These are phyloP conservation scores for Hesperia comma DNA, from an alignment of 2,888 invertebrate species.

Conservation along the genomic window DNA sequence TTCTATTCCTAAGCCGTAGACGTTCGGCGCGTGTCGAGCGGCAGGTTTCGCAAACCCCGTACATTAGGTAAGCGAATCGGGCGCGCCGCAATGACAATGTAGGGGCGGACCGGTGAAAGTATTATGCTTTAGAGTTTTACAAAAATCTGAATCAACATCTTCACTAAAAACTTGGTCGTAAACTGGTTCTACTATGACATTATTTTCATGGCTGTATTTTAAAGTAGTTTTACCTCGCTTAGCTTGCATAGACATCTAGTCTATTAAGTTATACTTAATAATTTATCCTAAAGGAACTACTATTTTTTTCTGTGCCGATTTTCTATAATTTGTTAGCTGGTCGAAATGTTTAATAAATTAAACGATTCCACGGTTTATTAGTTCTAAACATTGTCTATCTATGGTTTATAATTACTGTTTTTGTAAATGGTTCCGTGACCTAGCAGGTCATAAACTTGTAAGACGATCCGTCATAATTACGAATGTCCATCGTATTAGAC, in stretches of 20 bases:
- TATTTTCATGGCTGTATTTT: constrained; percentile 15
- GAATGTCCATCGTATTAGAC: too few species aligned
- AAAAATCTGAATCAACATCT: constrained; percentile 32
- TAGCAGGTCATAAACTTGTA: too few species aligned
- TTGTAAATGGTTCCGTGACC: too few species aligned
- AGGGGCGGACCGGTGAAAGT: constrained; percentile 71
- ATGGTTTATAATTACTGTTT: too few species aligned
- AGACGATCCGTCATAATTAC: too few species aligned
- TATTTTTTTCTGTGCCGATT: too few species aligned
- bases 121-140: constrained; percentile 55
- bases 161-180: constrained; percentile 16
- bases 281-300: too few species aligned
- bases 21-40: constrained; percentile 58
- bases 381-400: too few species aligned
- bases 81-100: constrained; percentile 71
- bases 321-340: too few species aligned
- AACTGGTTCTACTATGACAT: constrained; percentile 18
- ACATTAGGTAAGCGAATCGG: constrained; percentile 75
- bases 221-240: constrained; percentile 13
- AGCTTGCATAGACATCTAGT: not conserved
- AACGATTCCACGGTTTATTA: too few species aligned
- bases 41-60: constrained; percentile 70
- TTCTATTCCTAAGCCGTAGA: constrained; percentile 54
- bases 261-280: too few species aligned
- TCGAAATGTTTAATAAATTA: too few species aligned